Conservation (phyloP, 2,113 vertebrate genomes). For the Centropus unirufus region DNA sequence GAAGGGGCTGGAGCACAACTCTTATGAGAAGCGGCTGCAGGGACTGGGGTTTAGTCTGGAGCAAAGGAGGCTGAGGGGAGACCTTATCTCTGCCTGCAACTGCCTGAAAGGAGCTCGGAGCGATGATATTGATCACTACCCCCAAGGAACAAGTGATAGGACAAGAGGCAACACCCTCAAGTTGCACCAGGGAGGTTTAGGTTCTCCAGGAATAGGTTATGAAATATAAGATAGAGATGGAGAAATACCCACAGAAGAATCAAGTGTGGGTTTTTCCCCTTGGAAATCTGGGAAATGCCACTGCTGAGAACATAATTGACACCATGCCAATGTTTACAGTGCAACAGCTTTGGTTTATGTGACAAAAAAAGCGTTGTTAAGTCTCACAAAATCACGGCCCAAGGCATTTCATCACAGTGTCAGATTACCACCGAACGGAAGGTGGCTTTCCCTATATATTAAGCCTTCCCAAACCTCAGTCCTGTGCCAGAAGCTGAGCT, state of each 20-base stretch:
- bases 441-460: conserved; percentile 3
- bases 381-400: neutral
- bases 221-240: neutral
- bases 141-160: neutral
- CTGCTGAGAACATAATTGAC: neutral
- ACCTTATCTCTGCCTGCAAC: neutral
- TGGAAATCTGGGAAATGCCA: neutral
- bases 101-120: neutral
- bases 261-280: neutral
- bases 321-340: neutral
- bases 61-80: neutral
- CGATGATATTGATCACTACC: neutral
- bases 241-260: neutral
- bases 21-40: neutral
- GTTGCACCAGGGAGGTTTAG: no score
- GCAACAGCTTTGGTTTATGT: neutral
- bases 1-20: neutral
- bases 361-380: neutral
- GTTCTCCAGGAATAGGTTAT: neutral
- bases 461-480: neutral
- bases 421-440: neutral
- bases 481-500: neutral
- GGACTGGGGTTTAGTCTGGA: neutral
- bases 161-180: neutral
- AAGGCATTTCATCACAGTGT: neutral